Percentiles rank a stretch among this genome's conserved stretches.
These are phyloP conservation scores for Axis porcinus DNA, from an alignment of 2,113 vertebrate genomes.

Conservation along the genomic window DNA sequence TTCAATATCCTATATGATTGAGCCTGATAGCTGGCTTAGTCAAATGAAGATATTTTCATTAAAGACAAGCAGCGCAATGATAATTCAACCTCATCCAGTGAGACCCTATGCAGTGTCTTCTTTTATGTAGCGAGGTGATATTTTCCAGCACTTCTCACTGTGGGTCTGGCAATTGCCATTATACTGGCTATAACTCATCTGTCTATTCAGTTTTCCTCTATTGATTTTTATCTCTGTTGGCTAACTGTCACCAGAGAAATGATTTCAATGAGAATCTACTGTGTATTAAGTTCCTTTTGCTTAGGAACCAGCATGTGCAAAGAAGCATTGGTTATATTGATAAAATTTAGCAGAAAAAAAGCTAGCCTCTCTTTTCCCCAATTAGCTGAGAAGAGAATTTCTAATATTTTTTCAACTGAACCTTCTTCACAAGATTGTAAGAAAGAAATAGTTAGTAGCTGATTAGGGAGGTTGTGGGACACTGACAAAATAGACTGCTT, in stretches of 20 bases:
- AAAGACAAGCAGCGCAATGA: background rate
- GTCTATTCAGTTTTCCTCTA: background rate
- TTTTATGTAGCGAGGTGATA: background rate
- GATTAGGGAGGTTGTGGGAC: background rate
- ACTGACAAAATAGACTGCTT: background rate
- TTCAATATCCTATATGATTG: constrained; percentile 42
- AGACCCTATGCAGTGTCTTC: background rate
- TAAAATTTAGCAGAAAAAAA: background rate
- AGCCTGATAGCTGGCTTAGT: constrained; percentile 29
- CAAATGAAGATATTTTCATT: constrained; percentile 49
- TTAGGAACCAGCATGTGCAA: background rate
- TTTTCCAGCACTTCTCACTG: background rate
- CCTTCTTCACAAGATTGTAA: background rate
- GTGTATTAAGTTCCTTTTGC: background rate
- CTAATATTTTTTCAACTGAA: background rate
- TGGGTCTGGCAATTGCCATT: background rate
- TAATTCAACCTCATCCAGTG: background rate
- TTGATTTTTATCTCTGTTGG: constrained; percentile 28
- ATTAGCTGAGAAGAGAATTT: constrained; percentile 5
- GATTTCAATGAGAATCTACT: background rate
- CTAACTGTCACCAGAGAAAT: background rate
- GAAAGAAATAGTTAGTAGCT: background rate
- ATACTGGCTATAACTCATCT: background rate
- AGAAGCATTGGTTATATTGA: background rate
- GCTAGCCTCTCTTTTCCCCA: background rate